phyloP scores from a whole-genome alignment of 2,888 invertebrate species.

The Xiphydria camelus region DNA sequence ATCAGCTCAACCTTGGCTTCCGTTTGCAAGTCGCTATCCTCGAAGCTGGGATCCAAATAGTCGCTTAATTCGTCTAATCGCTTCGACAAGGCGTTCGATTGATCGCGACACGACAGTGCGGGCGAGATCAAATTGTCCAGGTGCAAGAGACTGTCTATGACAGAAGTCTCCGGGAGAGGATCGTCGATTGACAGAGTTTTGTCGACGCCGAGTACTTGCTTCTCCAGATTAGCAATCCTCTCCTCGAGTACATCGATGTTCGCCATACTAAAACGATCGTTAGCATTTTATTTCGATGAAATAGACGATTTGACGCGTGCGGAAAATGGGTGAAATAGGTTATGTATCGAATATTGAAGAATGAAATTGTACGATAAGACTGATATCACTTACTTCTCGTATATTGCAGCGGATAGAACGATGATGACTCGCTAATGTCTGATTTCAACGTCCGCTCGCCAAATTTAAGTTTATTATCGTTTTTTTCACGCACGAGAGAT shows the following conservation, averaged over 20 bases:
- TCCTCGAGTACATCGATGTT: constrained; percentile 56
- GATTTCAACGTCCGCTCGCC: too few species aligned
- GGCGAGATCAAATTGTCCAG: constrained; percentile 60
- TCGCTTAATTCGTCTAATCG: constrained; percentile 58
- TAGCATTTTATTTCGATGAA: too few species aligned
- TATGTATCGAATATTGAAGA: too few species aligned
- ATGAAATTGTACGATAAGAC: too few species aligned
- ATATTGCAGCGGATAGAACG: too few species aligned
- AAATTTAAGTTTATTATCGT: too few species aligned
- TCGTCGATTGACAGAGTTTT: constrained; percentile 38
- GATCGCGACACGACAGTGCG: constrained; percentile 60
- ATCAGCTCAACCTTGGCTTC: constrained; percentile 60
- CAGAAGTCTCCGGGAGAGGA: constrained; percentile 43
- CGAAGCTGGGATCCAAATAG: constrained; percentile 57
- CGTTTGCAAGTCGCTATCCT: constrained; percentile 55
- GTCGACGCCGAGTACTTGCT: constrained; percentile 53
- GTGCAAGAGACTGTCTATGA: constrained; percentile 58
- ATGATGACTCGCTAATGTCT: too few species aligned
- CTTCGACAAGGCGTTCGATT: constrained; percentile 56
- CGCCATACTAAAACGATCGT: constrained; percentile 24
- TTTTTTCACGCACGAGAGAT: too few species aligned
- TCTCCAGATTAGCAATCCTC: constrained; percentile 58
- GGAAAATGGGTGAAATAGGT: too few species aligned
- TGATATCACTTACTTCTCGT: too few species aligned
- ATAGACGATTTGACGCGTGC: too few species aligned